phyloP scores from a whole-genome alignment of 2,113 vertebrate species.

The Oxyruncus cristatus region DNA sequence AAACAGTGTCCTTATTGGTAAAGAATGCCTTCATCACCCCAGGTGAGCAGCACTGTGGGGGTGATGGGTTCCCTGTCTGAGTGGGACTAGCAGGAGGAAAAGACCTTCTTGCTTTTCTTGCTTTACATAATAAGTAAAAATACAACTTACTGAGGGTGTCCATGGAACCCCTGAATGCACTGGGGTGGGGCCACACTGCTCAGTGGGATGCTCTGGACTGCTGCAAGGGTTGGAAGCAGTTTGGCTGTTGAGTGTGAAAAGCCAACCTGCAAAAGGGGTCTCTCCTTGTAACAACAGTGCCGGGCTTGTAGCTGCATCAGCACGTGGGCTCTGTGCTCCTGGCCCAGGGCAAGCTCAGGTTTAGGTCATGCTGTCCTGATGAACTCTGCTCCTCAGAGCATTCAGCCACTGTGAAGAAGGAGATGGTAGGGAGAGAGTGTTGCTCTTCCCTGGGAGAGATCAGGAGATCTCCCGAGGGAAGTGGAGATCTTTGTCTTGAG shows the following conservation, averaged over 20 bases:
- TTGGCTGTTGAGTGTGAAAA: neutral
- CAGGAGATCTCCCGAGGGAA: neutral
- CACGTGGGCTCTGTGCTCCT: neutral
- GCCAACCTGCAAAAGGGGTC: neutral
- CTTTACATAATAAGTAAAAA: neutral
- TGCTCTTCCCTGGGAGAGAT: neutral
- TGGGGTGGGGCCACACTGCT: neutral
- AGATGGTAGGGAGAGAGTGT: neutral
- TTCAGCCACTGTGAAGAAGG: neutral
- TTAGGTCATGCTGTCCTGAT: neutral
- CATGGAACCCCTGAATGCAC: neutral
- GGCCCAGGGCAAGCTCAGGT: neutral
- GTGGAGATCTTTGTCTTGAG: neutral
- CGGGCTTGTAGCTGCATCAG: neutral
- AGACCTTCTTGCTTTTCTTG: neutral
- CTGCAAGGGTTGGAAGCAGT: neutral
- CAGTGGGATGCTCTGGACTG: neutral
- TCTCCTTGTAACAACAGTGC: neutral
- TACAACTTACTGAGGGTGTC: neutral
- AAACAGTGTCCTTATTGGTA: slow-evolving; percentile 76
- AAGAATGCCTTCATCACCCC: slow-evolving; percentile 74
- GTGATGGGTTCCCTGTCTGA: neutral
- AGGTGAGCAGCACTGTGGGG: slow-evolving; percentile 50
- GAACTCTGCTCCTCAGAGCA: neutral
- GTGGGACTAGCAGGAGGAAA: neutral